Conservation (phyloP, 37 sponge, comb jelly and placozoan genomes). For the Halichondria panicea region DNA sequence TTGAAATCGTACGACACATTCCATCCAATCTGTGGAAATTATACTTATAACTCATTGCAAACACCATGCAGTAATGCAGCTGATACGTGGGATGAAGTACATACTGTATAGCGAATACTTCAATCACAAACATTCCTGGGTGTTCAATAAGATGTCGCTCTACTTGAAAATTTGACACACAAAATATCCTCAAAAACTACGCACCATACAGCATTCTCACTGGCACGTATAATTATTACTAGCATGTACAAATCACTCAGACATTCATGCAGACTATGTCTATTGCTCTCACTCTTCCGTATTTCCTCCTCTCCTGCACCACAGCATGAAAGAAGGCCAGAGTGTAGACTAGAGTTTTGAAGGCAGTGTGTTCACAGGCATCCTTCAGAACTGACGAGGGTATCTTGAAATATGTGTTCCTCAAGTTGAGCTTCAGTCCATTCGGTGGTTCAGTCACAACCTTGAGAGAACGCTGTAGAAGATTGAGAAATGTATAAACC, state of each 20-base stretch:
- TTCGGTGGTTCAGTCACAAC: constrained; percentile 99
- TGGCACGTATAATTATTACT: no score
- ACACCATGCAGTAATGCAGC: no score
- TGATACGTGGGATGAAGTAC: no score
- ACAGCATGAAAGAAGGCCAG: constrained; percentile 99
- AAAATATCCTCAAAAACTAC: no score
- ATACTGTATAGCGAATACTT: no score
- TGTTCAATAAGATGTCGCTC: no score
- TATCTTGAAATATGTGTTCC: constrained; percentile 96
- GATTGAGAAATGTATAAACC: background rate
- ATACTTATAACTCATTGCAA: background rate
- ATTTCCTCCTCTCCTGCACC: constrained; percentile 98
- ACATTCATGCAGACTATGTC: no score
- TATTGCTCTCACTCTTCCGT: constrained; percentile 72
- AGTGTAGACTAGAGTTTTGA: constrained; percentile 91
- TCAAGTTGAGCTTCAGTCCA: constrained; percentile 95
- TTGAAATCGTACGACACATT: constrained; percentile 99
- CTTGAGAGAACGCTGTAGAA: constrained; percentile 73
- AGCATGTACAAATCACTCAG: no score
- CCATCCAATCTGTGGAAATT: constrained; percentile 92
- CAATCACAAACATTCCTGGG: no score
- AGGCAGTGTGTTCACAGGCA: constrained; percentile 86
- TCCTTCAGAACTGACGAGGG: constrained; percentile 72
- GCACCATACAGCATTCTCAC: no score
- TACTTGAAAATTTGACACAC: no score